These are phyloP conservation scores for Brachypteracias leptosomus DNA, from an alignment of 2,113 vertebrate genomes.

Conservation along the genomic window DNA sequence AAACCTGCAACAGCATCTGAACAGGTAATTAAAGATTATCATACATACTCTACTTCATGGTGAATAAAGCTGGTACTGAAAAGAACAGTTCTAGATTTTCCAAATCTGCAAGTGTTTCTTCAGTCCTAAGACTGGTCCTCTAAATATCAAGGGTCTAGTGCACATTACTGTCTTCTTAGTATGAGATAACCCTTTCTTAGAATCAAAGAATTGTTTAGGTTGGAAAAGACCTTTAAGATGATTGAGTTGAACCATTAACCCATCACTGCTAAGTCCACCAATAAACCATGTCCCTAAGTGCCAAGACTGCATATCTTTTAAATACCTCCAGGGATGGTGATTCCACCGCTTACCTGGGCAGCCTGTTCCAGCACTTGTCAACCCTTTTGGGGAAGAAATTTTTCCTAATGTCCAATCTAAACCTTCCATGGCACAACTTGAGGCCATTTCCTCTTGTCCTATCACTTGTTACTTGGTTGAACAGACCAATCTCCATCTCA, in stretches of 20 bases:
- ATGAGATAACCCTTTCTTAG: not conserved
- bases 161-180: not conserved
- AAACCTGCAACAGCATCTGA: not conserved
- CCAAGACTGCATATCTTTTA: rapidly evolving
- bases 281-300: not conserved
- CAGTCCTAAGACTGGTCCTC: not conserved
- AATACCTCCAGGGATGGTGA: not conserved
- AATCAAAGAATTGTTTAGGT: not conserved
- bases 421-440: rapidly evolving
- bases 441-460: not conserved
- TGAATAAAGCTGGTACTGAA: not conserved
- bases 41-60: not conserved
- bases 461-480: not conserved
- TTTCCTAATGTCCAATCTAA: not conserved
- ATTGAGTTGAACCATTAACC: not conserved
- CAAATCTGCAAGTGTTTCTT: not conserved
- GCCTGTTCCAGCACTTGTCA: not conserved
- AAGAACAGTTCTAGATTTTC: not conserved
- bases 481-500: rapidly evolving
- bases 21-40: not conserved
- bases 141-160: not conserved
- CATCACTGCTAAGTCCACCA: not conserved
- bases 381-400: not conserved
- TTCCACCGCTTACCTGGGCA: not conserved
- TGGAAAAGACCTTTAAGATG: not conserved